Conservation (phyloP, 2,113 vertebrate genomes). For the Pomatostomus ruficeps region DNA sequence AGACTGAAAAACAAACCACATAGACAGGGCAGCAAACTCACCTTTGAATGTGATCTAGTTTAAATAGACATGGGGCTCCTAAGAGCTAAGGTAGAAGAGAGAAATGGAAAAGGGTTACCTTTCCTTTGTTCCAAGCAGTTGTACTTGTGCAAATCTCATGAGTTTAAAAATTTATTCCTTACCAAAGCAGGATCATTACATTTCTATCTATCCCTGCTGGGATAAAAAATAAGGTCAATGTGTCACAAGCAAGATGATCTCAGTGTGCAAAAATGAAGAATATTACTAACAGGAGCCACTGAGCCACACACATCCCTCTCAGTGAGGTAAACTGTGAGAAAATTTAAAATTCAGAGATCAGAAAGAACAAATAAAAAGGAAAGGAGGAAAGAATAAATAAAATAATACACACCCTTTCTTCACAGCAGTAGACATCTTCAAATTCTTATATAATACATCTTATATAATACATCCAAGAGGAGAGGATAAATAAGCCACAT, state of each 20-base stretch:
- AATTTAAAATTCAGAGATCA: background rate
- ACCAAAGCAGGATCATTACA: background rate
- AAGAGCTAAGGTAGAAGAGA: background rate
- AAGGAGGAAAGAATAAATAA: background rate
- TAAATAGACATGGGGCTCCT: background rate
- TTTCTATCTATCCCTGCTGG: background rate
- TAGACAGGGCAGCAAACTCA: background rate
- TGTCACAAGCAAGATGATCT: background rate
- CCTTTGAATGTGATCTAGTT: background rate
- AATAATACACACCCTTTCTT: background rate
- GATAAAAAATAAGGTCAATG: conserved; percentile 1
- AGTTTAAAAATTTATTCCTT: conserved; percentile 1
- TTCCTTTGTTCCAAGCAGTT: background rate
- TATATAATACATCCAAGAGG: background rate
- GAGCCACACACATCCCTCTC: background rate
- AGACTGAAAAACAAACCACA: background rate
- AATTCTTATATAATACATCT: background rate
- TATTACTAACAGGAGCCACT: background rate
- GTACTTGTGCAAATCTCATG: background rate
- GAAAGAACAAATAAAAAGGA: background rate
- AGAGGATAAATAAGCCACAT: background rate
- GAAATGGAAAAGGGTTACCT: background rate
- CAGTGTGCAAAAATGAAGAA: background rate
- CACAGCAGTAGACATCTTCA: background rate
- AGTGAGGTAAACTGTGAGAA: background rate